Conservation (phyloP, 2,797 vertebrate species). For the Natrix natrix region DNA sequence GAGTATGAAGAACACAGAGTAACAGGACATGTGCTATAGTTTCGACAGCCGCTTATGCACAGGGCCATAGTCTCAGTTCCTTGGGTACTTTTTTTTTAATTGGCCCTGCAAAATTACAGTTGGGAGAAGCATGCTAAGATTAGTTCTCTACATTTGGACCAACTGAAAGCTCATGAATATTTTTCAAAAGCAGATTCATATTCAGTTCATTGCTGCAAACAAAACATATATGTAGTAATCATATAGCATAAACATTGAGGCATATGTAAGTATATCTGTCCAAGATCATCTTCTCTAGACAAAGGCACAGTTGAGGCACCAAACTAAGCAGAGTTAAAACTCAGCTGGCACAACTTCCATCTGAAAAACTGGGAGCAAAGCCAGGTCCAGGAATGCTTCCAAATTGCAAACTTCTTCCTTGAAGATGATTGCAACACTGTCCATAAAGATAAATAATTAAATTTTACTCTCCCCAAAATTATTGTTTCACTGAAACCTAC, state of each 20-base stretch:
- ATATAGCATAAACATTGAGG: background rate
- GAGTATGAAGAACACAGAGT: background rate
- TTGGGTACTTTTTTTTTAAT: background rate
- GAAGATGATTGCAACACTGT: background rate
- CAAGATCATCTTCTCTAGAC: background rate
- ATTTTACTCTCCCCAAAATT: background rate
- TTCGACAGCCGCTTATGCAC: background rate
- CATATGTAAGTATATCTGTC: background rate
- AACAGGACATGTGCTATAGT: background rate
- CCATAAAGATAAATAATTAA: background rate
- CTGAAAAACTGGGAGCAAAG: background rate
- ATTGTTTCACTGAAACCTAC: background rate
- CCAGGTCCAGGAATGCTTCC: background rate
- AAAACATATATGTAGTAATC: background rate
- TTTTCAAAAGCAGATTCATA: background rate
- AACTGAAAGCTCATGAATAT: background rate
- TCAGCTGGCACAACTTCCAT: background rate
- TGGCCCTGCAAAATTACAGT: background rate
- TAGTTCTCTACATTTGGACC: background rate
- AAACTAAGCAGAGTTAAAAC: background rate
- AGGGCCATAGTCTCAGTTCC: background rate
- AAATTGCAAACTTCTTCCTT: background rate
- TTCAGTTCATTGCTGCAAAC: background rate
- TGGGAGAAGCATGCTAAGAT: background rate
- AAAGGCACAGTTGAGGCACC: background rate